Evolutionary conservation across 2,888 invertebrate genomes (phyloP).

Genomic region (Petrolisthes manimaculis): DNA sequence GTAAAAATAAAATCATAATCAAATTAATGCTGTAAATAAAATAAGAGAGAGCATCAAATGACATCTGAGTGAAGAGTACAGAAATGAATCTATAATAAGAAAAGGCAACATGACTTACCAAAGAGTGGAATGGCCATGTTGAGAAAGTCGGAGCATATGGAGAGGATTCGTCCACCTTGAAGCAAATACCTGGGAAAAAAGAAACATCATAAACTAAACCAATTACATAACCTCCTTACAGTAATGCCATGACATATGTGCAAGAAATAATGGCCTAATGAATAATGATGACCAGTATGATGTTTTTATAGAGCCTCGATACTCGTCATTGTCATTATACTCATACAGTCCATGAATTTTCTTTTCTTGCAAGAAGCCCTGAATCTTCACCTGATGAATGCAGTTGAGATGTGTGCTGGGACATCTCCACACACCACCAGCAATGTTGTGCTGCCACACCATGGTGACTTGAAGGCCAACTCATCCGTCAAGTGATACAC

Average conservation of each 20-base stretch:
- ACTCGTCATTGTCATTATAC: background rate
- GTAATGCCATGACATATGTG: too few species aligned
- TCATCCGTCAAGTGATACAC: conserved; percentile 62
- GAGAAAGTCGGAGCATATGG: conserved; percentile 65
- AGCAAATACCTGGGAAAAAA: conserved; percentile 55
- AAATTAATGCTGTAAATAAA: too few species aligned
- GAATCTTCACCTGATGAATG: conserved; percentile 55
- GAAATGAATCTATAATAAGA: too few species aligned
- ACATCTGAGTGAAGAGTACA: too few species aligned
- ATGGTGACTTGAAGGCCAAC: conserved; percentile 63
- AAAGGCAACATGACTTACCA: conserved; percentile 42
- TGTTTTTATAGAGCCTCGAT: too few species aligned
- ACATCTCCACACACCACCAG: conserved; percentile 65
- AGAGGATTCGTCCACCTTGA: conserved; percentile 60
- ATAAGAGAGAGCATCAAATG: too few species aligned
- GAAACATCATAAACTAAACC: background rate
- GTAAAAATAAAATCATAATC: too few species aligned
- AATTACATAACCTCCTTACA: too few species aligned
- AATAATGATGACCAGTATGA: background rate
- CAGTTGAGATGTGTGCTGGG: conserved; percentile 61
- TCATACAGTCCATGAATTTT: background rate
- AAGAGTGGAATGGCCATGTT: conserved; percentile 65
- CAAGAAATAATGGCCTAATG: background rate
- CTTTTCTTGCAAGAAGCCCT: background rate
- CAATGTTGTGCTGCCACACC: conserved; percentile 57